Conservation (phyloP, 2,797 vertebrate genomes). For the Nyctalus aviator region DNA sequence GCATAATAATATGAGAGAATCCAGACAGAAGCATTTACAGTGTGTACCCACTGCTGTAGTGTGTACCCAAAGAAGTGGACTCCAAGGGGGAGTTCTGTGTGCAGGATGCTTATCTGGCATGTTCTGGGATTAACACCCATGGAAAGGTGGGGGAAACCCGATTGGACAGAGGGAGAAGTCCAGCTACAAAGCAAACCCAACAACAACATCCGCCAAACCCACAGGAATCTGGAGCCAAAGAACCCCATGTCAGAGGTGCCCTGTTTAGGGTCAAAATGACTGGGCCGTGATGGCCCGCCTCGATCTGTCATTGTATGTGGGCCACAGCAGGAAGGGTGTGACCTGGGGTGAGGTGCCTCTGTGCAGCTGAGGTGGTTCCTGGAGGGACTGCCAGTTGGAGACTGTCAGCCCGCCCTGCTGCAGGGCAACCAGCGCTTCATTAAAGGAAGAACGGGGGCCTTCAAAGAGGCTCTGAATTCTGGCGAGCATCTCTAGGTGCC, state of each 20-base stretch:
- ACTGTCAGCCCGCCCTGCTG: neutral
- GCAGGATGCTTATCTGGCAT: neutral
- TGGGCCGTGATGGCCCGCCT: accelerated
- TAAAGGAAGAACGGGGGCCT: neutral
- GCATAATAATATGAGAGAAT: neutral
- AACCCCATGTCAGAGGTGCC: neutral
- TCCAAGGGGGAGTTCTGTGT: neutral
- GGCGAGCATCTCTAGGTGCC: neutral
- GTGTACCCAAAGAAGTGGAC: neutral
- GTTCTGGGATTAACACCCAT: neutral
- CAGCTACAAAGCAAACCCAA: neutral
- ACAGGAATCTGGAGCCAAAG: neutral
- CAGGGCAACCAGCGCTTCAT: neutral
- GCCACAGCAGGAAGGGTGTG: neutral
- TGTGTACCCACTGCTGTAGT: neutral
- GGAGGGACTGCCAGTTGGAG: neutral
- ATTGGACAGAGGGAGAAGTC: neutral
- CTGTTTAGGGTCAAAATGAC: neutral
- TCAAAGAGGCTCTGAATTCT: neutral
- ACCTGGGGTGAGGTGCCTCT: neutral
- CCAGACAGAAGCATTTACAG: neutral
- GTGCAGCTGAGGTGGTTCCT: neutral
- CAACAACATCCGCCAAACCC: neutral
- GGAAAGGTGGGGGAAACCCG: neutral
- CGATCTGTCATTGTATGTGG: neutral